Conservation (phyloP, 2,113 vertebrate species). For the Vulpes lagopus region DNA sequence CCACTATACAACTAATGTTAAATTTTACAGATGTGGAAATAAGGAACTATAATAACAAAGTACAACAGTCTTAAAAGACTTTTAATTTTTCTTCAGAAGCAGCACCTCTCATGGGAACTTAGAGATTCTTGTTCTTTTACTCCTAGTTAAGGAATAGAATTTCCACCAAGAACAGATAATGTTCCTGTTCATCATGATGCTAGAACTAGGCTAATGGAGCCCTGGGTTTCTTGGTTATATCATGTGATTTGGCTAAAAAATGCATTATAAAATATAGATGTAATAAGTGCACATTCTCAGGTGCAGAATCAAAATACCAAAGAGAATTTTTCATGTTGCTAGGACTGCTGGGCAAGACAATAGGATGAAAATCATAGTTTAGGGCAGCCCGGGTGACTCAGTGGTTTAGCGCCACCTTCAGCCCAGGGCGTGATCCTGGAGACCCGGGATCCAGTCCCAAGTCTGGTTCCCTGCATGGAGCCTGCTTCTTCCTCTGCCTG, state of each 20-base stretch:
- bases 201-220: not conserved
- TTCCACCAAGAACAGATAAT: not conserved
- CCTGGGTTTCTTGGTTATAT: not conserved
- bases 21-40: not conserved
- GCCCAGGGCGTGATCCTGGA: no score
- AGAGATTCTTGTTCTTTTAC: not conserved
- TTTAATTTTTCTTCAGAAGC: not conserved
- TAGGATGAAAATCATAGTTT: no score
- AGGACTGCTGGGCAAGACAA: not conserved
- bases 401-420: no score
- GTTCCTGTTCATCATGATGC: not conserved
- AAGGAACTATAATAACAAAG: not conserved
- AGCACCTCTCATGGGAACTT: not conserved
- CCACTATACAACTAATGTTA: not conserved
- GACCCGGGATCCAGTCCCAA: no score
- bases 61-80: not conserved
- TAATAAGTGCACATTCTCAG: not conserved
- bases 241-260: not conserved
- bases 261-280: not conserved
- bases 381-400: no score
- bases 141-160: not conserved
- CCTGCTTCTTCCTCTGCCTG: no score
- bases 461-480: no score
- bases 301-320: not conserved
- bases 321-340: not conserved